Base-by-base conservation (phyloP, 2,888 invertebrate genomes). In the Tanypteryx hageni region DNA sequence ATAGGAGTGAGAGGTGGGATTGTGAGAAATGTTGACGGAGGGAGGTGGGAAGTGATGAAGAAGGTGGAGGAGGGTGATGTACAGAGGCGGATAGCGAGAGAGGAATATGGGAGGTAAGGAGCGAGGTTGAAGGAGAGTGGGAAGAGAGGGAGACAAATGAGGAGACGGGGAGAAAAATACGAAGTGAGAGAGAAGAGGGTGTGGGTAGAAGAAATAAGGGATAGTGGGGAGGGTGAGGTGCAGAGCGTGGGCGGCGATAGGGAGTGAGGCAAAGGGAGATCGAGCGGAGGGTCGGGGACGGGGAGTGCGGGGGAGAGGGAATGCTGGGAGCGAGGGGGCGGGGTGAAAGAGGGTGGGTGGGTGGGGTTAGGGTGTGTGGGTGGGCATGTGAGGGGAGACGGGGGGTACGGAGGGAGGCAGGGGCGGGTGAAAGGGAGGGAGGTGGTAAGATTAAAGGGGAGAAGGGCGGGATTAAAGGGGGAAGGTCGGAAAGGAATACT, bases 161-260 rank as follows among this genome's bases (percentile, higher is more conserved):
- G 57, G 83, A 56, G 57, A 83, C 83, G 56, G 83, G 18, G n/a
- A 57, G 83, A 18, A 82, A 44, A 44, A 44, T 44, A 44, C 3
- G 44, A 44, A 44, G 44, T 44, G 44, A 44, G 44, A 5, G 44
- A 44, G 44, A 44, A 44, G 5, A 44, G 44, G 44, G 44, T 3
- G 44, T 44, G 44, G 44, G 44, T 44, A 5, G 44, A 1, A 44
- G 44, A 5, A 5, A 44, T 44, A 44, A 44, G 44, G 44, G 44
- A 44, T 22, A 92, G n/a, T 92, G 44, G 82, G 27, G 81, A 93
- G 94, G 44, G 93, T 93, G 57, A 83, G 44, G 18, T 83, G 44
- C n/a, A 83, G 64, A 64, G 64, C 44, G 64, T 18, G 64, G 64
- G 64, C 18, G 64, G 64, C 16, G 11, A 82, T 83, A 57, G 57